Conservation (phyloP, 1,140 invertebrate genomes). For the Platyscapa corneri region DNA sequence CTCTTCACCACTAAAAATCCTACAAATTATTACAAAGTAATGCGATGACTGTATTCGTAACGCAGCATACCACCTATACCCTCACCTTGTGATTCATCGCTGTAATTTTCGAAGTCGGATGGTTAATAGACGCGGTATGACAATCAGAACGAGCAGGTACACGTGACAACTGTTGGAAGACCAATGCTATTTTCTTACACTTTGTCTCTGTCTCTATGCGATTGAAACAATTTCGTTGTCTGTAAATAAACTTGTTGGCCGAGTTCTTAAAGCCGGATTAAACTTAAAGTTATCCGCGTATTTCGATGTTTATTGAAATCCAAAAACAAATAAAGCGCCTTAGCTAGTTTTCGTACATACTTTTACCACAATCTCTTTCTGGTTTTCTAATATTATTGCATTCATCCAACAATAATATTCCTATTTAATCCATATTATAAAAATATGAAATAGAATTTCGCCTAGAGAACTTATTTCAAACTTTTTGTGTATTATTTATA, state of each 20-base stretch:
- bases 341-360: not conserved
- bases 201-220: not conserved
- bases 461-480: too few relatives aligned
- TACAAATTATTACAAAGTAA: too few relatives aligned
- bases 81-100: conserved; percentile 25
- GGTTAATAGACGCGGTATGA: not conserved
- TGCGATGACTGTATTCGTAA: not conserved
- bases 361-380: too few relatives aligned
- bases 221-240: not conserved
- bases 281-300: not conserved
- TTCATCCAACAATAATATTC: too few relatives aligned
- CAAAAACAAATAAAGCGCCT: not conserved
- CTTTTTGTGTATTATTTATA: too few relatives aligned
- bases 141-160: not conserved
- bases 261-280: conserved; percentile 15
- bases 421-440: too few relatives aligned
- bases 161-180: not conserved
- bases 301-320: not conserved
- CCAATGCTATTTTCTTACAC: conserved; percentile 3
- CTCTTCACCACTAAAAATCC: not conserved
- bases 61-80: not conserved
- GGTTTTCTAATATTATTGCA: too few relatives aligned
- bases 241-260: conserved; percentile 29
- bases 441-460: too few relatives aligned
- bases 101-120: not conserved